phyloP scores from a whole-genome alignment of 2,888 invertebrate species.

The Aplocera efformata region DNA sequence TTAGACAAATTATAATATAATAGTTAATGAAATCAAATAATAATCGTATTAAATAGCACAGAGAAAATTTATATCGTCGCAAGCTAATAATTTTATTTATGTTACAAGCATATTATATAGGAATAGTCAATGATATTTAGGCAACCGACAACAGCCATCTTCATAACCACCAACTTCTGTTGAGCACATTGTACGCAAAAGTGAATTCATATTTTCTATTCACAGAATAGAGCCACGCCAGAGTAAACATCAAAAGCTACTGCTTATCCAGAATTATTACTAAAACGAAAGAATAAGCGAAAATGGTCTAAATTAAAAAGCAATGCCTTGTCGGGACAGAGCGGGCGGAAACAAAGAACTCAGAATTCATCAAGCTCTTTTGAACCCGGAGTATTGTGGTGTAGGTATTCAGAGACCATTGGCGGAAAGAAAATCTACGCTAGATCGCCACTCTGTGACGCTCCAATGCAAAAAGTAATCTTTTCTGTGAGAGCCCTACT shows the following conservation, averaged over 20 bases:
- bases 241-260: conserved; percentile 36
- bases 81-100: too few species aligned
- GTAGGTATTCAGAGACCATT: conserved; percentile 60
- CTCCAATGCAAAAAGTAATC: conserved; percentile 65
- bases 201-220: too few species aligned
- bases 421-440: conserved; percentile 70
- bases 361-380: conserved; percentile 78
- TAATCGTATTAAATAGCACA: too few species aligned
- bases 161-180: too few species aligned
- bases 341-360: conserved; percentile 74
- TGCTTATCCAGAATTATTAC: conserved; percentile 67
- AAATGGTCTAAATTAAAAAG: conserved; percentile 77
- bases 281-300: conserved; percentile 63
- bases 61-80: too few species aligned
- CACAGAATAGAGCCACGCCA: conserved; percentile 15
- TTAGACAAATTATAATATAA: too few species aligned
- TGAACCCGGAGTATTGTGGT: conserved; percentile 72
- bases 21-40: too few species aligned
- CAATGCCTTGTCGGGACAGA: conserved; percentile 73
- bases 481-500: conserved; percentile 55
- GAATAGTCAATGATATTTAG: too few species aligned
- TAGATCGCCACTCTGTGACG: conserved; percentile 74
- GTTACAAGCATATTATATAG: too few species aligned
- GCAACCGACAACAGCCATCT: too few species aligned
- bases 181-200: too few species aligned